Evolutionary conservation across 2,113 vertebrate genomes (phyloP).

Genomic region (Ceuthmochares aereus): DNA sequence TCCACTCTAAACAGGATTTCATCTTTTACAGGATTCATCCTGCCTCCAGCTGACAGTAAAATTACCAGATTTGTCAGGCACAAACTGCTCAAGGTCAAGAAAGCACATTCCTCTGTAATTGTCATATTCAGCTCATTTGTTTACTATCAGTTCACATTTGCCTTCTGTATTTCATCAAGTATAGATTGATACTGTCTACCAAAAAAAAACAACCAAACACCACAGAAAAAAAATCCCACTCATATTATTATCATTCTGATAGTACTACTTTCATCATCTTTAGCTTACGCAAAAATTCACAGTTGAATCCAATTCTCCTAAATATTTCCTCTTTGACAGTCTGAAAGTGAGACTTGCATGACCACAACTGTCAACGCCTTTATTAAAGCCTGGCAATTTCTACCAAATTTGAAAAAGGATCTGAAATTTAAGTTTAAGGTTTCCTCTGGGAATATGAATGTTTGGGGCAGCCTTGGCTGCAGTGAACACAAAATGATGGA

Average conservation of each 20-base stretch:
- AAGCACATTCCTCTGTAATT: neutral
- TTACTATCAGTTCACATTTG: neutral
- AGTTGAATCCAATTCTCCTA: neutral
- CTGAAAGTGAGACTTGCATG: neutral
- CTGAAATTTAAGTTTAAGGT: neutral
- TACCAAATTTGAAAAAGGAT: neutral
- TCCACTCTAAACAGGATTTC: neutral
- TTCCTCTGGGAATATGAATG: neutral
- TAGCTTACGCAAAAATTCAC: neutral
- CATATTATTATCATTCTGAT: neutral
- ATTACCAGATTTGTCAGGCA: neutral
- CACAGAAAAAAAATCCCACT: rapidly evolving
- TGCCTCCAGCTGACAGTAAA: neutral
- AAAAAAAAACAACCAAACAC: neutral
- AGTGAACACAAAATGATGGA: too few relatives aligned
- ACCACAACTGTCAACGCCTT: neutral
- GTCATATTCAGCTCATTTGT: neutral
- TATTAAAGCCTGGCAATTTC: neutral
- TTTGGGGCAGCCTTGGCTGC: too few relatives aligned
- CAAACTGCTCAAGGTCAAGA: neutral
- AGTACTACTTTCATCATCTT: neutral
- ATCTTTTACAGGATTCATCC: neutral
- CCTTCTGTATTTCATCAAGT: neutral
- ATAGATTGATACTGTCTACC: neutral
- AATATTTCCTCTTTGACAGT: neutral